Evolutionary conservation across 2,888 invertebrate genomes (phyloP), one percentile per base, ranked within the genome.

Genomic region (Drosophila silvestris): DNA sequence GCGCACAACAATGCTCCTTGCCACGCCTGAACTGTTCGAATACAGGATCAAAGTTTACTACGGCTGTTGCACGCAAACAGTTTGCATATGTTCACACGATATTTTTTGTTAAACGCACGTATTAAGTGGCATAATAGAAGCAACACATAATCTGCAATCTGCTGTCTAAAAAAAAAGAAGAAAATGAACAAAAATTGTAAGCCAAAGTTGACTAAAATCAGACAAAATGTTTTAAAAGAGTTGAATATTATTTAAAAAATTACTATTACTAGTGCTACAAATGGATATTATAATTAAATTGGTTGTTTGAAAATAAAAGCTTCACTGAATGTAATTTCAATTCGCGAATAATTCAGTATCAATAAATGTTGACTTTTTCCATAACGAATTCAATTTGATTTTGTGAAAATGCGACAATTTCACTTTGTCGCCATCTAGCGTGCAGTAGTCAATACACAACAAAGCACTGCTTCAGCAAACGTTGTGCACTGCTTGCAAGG

Each of bases 1-100:
- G 87, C 87, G 74, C 70, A 57, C 57, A 82, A 85, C 89, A 85
- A 89, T 85, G 73, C 79, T 74, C 59, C 83, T 79, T 70, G 60
- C 57, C 60, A 71, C 83, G 85, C 89, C 77, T 89, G 89, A 81
- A 63, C 63, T 60, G 70, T 61, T 89, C 51, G 71, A 66, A 84
- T 77, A 58, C 77, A 74, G 77, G 85, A 81, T 81, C 89, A 85
- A 84, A 73, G 63, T 66, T 75, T 75, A 56, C 58, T 47, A 62
- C 26, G 22, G 50, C 68, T 37, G 37, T 56, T 28, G 37, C 56
- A 28, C 22, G 37, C n/a, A n/a, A 37, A 64, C 85, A 60, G 54
- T 62, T 68, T 70, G 85, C 70, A 70, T 47, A 41, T 62, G 70
- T 83, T 81, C 88, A 74, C 84, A 87, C 87, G 63, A 51, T 63